These are phyloP conservation scores for Eumeta japonica DNA, from an alignment of 1,140 invertebrate genomes.

Conservation along the genomic window DNA sequence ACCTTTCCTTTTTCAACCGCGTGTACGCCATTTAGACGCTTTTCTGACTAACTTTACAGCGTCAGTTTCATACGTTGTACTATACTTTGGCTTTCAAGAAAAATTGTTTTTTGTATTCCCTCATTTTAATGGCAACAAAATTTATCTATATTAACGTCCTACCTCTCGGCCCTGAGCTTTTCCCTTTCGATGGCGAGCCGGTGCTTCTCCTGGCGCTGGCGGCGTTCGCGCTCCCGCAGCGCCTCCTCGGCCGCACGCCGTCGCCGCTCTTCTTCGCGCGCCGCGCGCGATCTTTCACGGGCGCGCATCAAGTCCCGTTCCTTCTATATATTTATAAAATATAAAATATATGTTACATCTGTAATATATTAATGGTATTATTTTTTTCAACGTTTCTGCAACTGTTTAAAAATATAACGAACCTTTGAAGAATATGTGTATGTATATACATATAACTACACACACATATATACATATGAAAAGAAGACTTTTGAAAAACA, in stretches of 20 bases:
- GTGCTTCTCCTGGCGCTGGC: slow-evolving; percentile 76
- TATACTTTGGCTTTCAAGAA: not conserved
- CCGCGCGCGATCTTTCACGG: slow-evolving; percentile 72
- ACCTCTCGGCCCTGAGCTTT: slow-evolving; percentile 64
- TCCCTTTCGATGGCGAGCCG: slow-evolving; percentile 77
- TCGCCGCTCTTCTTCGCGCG: slow-evolving; percentile 75
- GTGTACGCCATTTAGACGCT: no score
- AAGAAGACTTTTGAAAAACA: no score
- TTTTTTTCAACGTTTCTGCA: not conserved
- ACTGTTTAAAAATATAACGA: not conserved
- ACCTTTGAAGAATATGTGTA: not conserved
- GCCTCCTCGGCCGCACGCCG: slow-evolving; percentile 69
- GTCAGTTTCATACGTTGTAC: no score
- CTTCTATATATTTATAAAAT: slow-evolving; percentile 49
- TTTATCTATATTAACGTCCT: slow-evolving; percentile 4
- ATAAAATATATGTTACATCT: not conserved
- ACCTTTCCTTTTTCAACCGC: no score
- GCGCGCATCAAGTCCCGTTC: slow-evolving; percentile 76
- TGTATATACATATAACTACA: no score
- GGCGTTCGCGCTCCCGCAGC: slow-evolving; percentile 73
- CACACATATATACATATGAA: no score
- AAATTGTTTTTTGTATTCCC: not conserved
- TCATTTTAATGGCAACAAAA: slow-evolving; percentile 1
- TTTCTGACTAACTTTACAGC: no score
- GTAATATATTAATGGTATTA: not conserved